Evolutionary conservation across 2,888 invertebrate species (phyloP).

Genomic region (Drosophila longiperda): DNA sequence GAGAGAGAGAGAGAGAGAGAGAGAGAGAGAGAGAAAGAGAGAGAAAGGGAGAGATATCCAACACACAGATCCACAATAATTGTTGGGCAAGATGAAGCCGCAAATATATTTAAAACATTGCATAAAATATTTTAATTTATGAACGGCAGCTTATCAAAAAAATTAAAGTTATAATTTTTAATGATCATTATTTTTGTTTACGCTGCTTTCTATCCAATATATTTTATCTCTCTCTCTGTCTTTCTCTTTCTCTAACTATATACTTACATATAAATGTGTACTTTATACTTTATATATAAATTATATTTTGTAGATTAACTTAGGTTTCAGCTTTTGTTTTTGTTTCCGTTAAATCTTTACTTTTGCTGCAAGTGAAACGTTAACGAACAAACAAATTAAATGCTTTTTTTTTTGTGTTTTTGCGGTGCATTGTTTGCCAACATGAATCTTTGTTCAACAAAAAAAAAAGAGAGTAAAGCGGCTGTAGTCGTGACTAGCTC

Average conservation of each 20-base stretch:
- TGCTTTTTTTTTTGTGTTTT: background rate
- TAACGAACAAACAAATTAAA: background rate
- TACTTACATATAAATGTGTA: background rate
- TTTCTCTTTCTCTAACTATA: too few relatives aligned
- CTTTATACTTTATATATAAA: background rate
- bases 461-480: background rate
- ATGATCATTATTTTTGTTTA: background rate
- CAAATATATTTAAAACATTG: background rate
- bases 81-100: background rate
- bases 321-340: background rate
- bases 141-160: background rate
- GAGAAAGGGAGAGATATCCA: background rate
- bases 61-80: background rate
- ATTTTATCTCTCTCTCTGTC: background rate
- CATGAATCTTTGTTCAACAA: background rate
- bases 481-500: background rate
- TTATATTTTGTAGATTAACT: background rate
- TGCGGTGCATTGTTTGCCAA: background rate
- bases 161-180: background rate
- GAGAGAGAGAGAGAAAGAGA: rapidly evolving
- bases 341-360: background rate
- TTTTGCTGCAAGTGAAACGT: background rate
- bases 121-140: background rate
- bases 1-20: background rate
- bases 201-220: background rate